A percentile compares a stretch with the other conserved stretches of the same genome.
Conservation (phyloP, 2,888 invertebrate species). For the Mimumesa dahlbomi region DNA sequence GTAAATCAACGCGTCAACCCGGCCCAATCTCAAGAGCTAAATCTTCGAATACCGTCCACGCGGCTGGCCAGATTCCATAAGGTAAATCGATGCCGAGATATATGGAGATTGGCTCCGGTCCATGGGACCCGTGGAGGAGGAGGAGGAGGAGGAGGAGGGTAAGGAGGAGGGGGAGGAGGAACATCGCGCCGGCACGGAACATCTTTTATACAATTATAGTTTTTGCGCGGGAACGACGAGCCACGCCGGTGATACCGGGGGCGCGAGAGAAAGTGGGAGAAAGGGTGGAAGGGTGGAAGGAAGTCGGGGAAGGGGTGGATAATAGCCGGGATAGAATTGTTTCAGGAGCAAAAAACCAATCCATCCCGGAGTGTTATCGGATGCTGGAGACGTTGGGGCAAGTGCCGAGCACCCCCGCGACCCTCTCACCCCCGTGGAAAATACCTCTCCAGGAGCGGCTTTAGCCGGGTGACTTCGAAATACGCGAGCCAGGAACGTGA, state of each 20-base stretch:
- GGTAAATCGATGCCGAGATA: conserved; percentile 50
- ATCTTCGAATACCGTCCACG: conserved; percentile 36
- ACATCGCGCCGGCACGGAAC: conserved; percentile 51
- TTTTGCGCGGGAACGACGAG: conserved; percentile 70
- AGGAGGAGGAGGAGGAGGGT: too few species aligned
- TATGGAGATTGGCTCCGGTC: conserved; percentile 58
- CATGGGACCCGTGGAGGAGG: conserved; percentile 37
- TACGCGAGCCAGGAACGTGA: neutral
- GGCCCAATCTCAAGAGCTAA: conserved; percentile 8
- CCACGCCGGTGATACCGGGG: conserved; percentile 68
- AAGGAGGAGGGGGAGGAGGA: too few species aligned
- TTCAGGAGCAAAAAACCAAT: conserved; percentile 74
- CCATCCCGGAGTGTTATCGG: conserved; percentile 75
- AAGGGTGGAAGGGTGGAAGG: conserved; percentile 21
- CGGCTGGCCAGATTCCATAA: conserved; percentile 35
- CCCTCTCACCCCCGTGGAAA: conserved; percentile 42
- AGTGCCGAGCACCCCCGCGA: conserved; percentile 28
- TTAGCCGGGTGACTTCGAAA: conserved; percentile 43
- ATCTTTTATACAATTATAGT: conserved; percentile 77
- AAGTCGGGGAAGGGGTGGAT: conserved; percentile 60
- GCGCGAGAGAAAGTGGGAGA: conserved; percentile 50
- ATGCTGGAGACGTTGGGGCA: conserved; percentile 66
- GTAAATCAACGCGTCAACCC: neutral
- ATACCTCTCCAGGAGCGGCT: conserved; percentile 54
- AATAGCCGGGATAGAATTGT: conserved; percentile 77